phyloP scores from a whole-genome alignment of 2,113 vertebrate species.

The Cochlearius cochlearius region DNA sequence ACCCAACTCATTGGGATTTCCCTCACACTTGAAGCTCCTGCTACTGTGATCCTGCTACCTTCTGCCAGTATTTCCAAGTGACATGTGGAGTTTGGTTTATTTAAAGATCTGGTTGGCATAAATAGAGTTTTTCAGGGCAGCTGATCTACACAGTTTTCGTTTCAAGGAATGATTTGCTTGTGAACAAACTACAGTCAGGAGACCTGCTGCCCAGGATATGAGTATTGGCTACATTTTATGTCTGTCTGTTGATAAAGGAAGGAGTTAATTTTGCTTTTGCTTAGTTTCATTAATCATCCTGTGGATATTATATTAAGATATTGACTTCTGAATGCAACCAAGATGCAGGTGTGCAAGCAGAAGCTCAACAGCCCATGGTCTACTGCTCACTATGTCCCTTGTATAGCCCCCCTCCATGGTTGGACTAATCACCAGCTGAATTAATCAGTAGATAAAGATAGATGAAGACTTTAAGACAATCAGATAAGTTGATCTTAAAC shows the following conservation, averaged over 20 bases:
- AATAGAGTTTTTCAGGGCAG: background rate
- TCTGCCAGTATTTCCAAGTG: background rate
- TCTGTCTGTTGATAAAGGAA: background rate
- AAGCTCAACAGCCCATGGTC: too few species aligned
- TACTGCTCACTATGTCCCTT: too few species aligned
- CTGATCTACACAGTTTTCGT: background rate
- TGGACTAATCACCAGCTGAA: too few species aligned
- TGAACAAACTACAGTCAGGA: background rate
- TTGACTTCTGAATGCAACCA: too few species aligned
- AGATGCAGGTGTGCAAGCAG: too few species aligned
- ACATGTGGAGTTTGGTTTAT: background rate
- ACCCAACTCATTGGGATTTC: background rate
- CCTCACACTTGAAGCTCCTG: background rate
- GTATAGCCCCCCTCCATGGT: too few species aligned
- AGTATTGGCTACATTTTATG: background rate
- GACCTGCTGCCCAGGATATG: background rate
- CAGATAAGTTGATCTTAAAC: too few species aligned
- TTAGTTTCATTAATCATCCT: too few species aligned
- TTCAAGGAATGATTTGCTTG: background rate
- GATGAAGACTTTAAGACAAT: too few species aligned
- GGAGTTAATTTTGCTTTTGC: too few species aligned
- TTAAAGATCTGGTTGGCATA: background rate
- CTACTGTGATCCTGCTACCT: background rate
- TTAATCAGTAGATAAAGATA: too few species aligned
- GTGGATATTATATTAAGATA: too few species aligned